These are phyloP conservation scores for Peribatodes rhomboidaria DNA, from an alignment of 2,888 invertebrate genomes.

Conservation along the genomic window DNA sequence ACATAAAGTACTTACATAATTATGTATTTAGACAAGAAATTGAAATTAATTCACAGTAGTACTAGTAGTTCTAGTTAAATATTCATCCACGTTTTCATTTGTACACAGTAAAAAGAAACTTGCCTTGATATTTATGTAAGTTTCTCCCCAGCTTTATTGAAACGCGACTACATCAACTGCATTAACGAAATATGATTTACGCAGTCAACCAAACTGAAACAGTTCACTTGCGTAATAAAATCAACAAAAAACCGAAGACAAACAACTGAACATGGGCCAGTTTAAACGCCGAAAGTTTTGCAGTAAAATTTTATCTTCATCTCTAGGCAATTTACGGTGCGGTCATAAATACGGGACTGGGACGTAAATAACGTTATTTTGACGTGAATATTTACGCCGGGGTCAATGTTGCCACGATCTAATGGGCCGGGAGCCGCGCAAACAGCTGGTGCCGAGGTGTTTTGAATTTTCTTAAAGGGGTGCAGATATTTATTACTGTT, in stretches of 20 bases:
- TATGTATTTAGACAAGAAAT: no score
- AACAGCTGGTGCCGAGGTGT: slow-evolving; percentile 42
- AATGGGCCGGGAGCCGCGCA: slow-evolving; percentile 31
- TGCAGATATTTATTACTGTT: slow-evolving; percentile 28
- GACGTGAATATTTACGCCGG: slow-evolving; percentile 47
- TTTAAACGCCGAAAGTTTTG: slow-evolving; percentile 49
- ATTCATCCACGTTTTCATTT: no score
- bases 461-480: slow-evolving; percentile 38
- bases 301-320: slow-evolving; percentile 55
- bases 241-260: slow-evolving; percentile 47
- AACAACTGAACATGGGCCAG: slow-evolving; percentile 44
- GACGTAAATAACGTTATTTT: slow-evolving; percentile 62
- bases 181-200: slow-evolving; percentile 25
- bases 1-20: no score
- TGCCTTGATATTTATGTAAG: no score
- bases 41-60: no score
- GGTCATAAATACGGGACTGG: slow-evolving; percentile 60
- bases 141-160: not conserved
- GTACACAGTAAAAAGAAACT: no score
- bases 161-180: not conserved
- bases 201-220: slow-evolving; percentile 22
- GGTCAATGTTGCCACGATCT: slow-evolving; percentile 47
- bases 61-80: no score
- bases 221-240: slow-evolving; percentile 40
- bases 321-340: slow-evolving; percentile 56